Percentiles rank a stretch among this genome's conserved stretches.
Conservation (phyloP, 2,797 vertebrate genomes). For the Gadopsis bispinosus region DNA sequence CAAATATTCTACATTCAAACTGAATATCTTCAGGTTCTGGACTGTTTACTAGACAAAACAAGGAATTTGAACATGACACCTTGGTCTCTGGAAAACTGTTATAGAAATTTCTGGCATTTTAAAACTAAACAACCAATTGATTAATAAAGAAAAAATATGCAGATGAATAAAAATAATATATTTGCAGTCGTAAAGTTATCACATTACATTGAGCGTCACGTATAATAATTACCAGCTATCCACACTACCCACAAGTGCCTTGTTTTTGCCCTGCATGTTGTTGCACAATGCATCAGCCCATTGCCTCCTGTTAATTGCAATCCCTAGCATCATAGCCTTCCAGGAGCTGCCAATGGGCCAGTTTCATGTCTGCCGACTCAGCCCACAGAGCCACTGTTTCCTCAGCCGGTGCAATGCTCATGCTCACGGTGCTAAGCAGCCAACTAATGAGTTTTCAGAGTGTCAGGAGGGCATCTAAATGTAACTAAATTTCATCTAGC, state of each 20-base stretch:
- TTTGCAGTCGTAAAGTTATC: neutral
- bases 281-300: constrained; percentile 1
- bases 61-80: neutral
- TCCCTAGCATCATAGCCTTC: constrained; percentile 28
- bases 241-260: neutral
- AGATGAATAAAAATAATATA: neutral
- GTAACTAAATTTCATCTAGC: neutral
- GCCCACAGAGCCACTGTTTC: constrained; percentile 28
- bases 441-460: constrained; percentile 26
- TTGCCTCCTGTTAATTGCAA: constrained; percentile 31
- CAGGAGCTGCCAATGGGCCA: constrained; percentile 27
- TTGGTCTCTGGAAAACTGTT: neutral
- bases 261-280: neutral
- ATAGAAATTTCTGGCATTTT: neutral
- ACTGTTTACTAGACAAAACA: neutral
- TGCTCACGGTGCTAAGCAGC: constrained; percentile 15
- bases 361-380: constrained; percentile 33
- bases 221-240: neutral
- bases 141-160: neutral
- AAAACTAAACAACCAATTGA: rapidly evolving
- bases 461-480: constrained; percentile 3
- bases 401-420: neutral
- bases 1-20: neutral
- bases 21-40: neutral
- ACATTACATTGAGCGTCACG: neutral